These are phyloP conservation scores for Charina bottae DNA, from an alignment of 2,113 vertebrate species.

Conservation along the genomic window DNA sequence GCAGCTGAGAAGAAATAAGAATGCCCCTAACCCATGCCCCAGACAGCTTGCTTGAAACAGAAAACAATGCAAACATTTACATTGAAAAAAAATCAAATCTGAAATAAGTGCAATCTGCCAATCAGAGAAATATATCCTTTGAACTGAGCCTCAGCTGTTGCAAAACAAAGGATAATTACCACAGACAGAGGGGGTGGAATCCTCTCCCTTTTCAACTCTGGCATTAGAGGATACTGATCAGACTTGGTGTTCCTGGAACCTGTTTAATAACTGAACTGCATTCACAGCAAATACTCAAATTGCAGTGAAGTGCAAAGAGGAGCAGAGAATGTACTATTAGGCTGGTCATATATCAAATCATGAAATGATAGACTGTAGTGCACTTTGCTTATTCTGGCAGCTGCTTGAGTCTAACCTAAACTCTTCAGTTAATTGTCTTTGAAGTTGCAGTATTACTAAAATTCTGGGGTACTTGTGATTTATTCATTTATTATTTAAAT, in stretches of 20 bases:
- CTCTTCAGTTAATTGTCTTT: not conserved
- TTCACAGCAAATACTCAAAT: constrained; percentile 16
- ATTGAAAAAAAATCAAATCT: not conserved
- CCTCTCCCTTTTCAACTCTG: not conserved
- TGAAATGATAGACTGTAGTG: constrained; percentile 19
- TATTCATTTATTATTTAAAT: too few relatives aligned
- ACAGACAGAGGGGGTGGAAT: not conserved
- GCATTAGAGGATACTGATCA: not conserved
- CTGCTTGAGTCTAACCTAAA: not conserved
- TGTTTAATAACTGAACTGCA: not conserved
- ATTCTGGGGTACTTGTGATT: not conserved
- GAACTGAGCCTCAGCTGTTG: constrained; percentile 22
- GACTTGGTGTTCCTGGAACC: not conserved
- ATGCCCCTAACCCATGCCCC: not conserved
- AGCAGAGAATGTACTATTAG: constrained; percentile 4
- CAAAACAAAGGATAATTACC: not conserved
- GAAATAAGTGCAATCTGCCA: not conserved
- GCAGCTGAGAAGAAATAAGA: not conserved
- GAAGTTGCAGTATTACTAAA: not conserved
- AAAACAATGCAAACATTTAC: not conserved
- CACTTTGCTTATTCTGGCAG: not conserved
- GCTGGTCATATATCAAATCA: not conserved
- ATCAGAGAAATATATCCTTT: not conserved
- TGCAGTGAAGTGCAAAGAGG: constrained; percentile 21
- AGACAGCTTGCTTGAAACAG: not conserved